phyloP scores from a whole-genome alignment of 1,140 invertebrate species.

The Magallana gigas region DNA sequence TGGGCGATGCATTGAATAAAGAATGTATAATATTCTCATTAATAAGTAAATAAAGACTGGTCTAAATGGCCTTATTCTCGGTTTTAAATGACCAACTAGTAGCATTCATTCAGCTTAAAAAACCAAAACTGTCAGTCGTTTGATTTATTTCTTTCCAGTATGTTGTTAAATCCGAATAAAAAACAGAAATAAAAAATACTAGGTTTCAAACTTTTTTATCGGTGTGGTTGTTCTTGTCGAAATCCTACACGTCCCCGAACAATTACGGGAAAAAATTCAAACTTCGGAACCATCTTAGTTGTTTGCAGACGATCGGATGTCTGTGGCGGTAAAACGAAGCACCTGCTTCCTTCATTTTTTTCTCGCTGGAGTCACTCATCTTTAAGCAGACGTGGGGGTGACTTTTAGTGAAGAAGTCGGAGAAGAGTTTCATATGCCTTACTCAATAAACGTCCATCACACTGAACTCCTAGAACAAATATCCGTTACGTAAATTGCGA shows the following conservation, averaged over 20 bases:
- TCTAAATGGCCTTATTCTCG: neutral
- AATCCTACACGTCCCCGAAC: conserved; percentile 8
- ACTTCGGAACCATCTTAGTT: conserved; percentile 14
- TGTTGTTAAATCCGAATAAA: neutral
- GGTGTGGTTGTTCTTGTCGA: neutral
- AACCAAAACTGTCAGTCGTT: neutral
- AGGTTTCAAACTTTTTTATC: conserved; percentile 14
- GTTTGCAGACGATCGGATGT: conserved; percentile 11
- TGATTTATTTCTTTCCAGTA: conserved; percentile 20
- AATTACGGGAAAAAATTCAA: neutral
- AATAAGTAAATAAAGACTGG: conserved; percentile 5
- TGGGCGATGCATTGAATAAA: neutral
- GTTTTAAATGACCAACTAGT: conserved; percentile 11
- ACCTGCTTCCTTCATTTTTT: conserved; percentile 27
- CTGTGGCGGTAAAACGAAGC: conserved; percentile 12
- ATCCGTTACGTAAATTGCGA: neutral
- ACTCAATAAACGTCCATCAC: neutral
- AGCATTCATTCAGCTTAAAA: neutral
- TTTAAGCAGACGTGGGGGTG: neutral
- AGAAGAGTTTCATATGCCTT: neutral
- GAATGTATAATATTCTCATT: neutral
- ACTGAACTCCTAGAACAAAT: neutral
- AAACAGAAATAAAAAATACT: conserved; percentile 23
- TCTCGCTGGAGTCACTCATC: neutral
- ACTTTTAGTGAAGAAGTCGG: conserved; percentile 2